These are phyloP conservation scores for Urocyon cinereoargenteus DNA, from an alignment of 2,797 vertebrate genomes.

Conservation along the genomic window DNA sequence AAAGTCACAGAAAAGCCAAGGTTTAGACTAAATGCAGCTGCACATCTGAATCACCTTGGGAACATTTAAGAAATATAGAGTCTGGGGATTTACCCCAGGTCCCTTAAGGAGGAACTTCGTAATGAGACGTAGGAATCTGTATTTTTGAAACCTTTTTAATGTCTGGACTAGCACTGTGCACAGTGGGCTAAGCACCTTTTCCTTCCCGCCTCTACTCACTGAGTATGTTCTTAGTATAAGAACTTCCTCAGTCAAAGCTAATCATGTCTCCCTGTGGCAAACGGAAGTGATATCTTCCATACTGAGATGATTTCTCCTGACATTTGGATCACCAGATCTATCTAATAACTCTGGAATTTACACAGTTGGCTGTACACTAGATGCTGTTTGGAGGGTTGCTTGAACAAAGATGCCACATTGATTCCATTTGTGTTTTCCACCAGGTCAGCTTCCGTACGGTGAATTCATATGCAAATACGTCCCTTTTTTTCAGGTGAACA, in stretches of 20 bases:
- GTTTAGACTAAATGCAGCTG: not conserved
- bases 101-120: not conserved
- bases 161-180: not conserved
- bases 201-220: not conserved
- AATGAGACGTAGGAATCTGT: not conserved
- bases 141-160: not conserved
- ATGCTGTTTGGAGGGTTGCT: not conserved
- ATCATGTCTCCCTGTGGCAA: slow-evolving; percentile 18
- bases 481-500: not conserved
- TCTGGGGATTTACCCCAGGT: not conserved
- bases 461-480: not conserved
- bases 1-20: not conserved
- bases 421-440: not conserved
- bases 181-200: not conserved
- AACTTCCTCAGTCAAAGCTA: not conserved
- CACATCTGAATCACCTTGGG: not conserved
- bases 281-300: not conserved
- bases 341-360: not conserved
- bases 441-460: not conserved
- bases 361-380: not conserved
- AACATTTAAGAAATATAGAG: not conserved
- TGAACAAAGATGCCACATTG: not conserved
- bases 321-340: not conserved
- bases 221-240: not conserved
- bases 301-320: not conserved